Evolutionary conservation across 2,113 vertebrate species (phyloP).

Genomic region (Triplophysa siluroides): DNA sequence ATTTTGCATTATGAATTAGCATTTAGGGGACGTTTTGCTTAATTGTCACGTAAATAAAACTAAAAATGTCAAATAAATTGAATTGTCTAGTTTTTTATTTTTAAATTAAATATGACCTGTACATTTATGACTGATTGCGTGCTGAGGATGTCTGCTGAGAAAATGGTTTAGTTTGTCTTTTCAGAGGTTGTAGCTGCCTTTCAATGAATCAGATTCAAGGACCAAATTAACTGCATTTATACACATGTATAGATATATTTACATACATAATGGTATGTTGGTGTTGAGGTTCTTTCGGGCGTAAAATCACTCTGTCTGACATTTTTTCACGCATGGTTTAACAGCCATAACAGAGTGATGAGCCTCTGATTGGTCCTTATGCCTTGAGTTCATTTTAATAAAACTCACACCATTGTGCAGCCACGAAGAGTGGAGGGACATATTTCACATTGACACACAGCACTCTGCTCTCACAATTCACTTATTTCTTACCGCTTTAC

Average conservation of each 20-base stretch:
- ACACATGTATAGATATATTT: not conserved
- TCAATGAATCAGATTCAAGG: too few relatives aligned
- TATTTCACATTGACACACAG: conserved; percentile 47
- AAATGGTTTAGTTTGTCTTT: too few relatives aligned
- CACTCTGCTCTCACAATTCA: conserved; percentile 34
- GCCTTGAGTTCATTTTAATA: conserved; percentile 38
- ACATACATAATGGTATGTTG: conserved; percentile 3
- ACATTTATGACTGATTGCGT: not conserved
- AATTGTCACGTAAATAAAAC: too few relatives aligned
- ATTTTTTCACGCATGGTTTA: conserved; percentile 36
- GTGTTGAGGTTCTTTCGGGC: not conserved
- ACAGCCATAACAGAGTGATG: conserved; percentile 28
- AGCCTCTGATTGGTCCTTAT: conserved; percentile 39
- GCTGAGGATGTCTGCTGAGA: too few relatives aligned
- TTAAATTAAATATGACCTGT: not conserved
- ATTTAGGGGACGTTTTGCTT: too few relatives aligned
- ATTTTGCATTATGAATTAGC: too few relatives aligned
- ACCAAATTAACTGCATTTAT: too few relatives aligned
- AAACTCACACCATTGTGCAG: conserved; percentile 34
- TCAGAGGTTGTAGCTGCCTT: too few relatives aligned
- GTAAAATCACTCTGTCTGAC: conserved; percentile 33
- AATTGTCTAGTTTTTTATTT: not conserved
- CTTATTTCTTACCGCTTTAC: conserved; percentile 42
- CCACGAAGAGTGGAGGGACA: conserved; percentile 25
- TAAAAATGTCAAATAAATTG: not conserved